Conservation (phyloP, 2,113 vertebrate species). For the Peucedramus taeniatus region DNA sequence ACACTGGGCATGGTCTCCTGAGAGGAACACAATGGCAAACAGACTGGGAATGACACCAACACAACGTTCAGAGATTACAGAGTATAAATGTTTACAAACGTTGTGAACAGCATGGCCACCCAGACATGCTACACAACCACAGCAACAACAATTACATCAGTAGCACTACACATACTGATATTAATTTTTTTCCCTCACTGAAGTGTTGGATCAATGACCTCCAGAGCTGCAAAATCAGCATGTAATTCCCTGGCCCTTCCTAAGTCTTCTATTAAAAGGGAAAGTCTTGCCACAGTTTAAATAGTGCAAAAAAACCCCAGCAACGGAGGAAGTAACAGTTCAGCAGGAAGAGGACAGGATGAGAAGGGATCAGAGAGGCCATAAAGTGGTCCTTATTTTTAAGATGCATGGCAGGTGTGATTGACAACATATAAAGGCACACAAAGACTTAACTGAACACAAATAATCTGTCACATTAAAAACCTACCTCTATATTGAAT, state of each 20-base stretch:
- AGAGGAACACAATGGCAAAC: fast-evolving
- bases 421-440: background rate
- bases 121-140: background rate
- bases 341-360: background rate
- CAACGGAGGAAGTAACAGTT: fast-evolving
- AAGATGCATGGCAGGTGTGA: background rate
- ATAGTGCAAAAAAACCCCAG: background rate
- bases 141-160: background rate
- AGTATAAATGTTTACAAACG: fast-evolving
- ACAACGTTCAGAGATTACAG: fast-evolving
- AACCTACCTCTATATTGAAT: background rate
- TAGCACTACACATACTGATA: background rate
- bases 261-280: background rate
- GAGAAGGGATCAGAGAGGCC: background rate
- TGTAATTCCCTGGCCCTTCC: background rate
- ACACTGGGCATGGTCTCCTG: background rate
- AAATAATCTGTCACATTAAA: background rate
- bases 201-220: background rate
- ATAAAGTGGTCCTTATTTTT: background rate
- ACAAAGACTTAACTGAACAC: background rate
- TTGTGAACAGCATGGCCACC: background rate
- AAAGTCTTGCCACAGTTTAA: background rate
- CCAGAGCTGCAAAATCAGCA: background rate
- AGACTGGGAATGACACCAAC: background rate
- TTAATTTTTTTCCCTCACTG: background rate